Base-by-base conservation (phyloP, 2,113 vertebrate genomes). In the Cyanoderma ruficeps region DNA sequence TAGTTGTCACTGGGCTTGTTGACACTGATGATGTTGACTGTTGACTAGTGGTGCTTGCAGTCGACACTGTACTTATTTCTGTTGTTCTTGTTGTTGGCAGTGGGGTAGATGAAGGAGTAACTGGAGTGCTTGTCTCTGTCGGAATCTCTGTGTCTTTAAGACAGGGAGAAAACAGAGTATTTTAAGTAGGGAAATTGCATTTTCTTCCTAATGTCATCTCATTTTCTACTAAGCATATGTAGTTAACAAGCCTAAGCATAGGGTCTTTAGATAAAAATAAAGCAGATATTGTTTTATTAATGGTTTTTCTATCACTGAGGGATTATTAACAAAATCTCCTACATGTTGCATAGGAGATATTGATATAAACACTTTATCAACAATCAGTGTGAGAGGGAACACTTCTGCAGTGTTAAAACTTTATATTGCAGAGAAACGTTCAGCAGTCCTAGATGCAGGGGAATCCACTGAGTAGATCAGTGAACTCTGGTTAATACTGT, bases 91-190 rank as follows among this genome's bases (percentile, higher is more conserved):
- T 79, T 61, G 93, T 89, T 70, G 75, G 3, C 23, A 56, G 27
- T 24, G 93, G 28, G 0, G 83, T 75, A 25, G 14, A 0, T 67
- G 83, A 82, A 85, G 87, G 41, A 52, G 44, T 64, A 85, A 77
- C 20, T 74, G 50, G 11, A 56, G 41, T n/a, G n/a, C 14, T 71
- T 1, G 9, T 28, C 4, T 4, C 9, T 50, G 49, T 31, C 0
- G n/a, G 0, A 6, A 2, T 22, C 77, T 1, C 28, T 41, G 69
- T 59, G 7, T 5, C 81, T 60, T 64, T 79, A 75, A 89, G 22
- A 89, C 15, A 79, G 10, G 9, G 13, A 83, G 31, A 83, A 86
- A 87, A 76, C 6, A 68, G 3, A 59, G 7, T 57, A 61, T 61
- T 56, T 65, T 78, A 70, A 61, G 20, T 13, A 47, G 8, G 2